Evolutionary conservation across 2,888 invertebrate species (phyloP), one percentile per base, ranked within the genome.

Genomic region (Magallana nippona): DNA sequence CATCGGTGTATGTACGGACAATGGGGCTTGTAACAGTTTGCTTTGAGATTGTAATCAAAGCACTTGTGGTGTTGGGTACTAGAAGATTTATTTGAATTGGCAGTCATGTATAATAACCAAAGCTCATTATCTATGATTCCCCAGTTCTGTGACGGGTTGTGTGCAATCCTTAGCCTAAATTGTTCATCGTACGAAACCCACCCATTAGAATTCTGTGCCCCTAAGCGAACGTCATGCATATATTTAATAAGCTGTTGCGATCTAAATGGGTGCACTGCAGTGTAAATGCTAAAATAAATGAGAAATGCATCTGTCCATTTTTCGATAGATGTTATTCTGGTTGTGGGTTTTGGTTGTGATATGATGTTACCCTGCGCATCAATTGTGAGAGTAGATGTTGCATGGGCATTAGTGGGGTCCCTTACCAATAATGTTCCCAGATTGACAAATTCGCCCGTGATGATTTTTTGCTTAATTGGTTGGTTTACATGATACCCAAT

Each of bases 21-120:
- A 27, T 27, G 27, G 27, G 27, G 27, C 27, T 27, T 27, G 27
- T 27, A 27, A 27, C 79, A 79, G 17, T 79, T 79, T 11, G 56
- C 79, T 27, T 79, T 79, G 57, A n/a, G 56, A 19, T 79, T 79
- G 27, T 57, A 79, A 58, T 79, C 79, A 8, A 79, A 79, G 58
- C 79, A 79, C 44, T 79, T 79, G 56, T 79, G 44, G 5, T 27
- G 10, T 58, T 10, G 19, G 5, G 27, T 13, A 5, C 3, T 13
- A 27, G n/a, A 19, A 5, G n/a, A n/a, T 10, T 19, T 60, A 2
- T 19, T 17, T 13, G 1, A 10, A 17, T 3, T 55, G 55, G n/a
- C 57, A 44, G 79, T 19, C 79, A 79, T 79, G 27, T 79, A 79
- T 10, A 79, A 5, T 8, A 79, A n/a, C 57, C 58, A 79, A 3